Base-by-base conservation (phyloP, 2,888 invertebrate genomes). In the Hypsopygia costalis region DNA sequence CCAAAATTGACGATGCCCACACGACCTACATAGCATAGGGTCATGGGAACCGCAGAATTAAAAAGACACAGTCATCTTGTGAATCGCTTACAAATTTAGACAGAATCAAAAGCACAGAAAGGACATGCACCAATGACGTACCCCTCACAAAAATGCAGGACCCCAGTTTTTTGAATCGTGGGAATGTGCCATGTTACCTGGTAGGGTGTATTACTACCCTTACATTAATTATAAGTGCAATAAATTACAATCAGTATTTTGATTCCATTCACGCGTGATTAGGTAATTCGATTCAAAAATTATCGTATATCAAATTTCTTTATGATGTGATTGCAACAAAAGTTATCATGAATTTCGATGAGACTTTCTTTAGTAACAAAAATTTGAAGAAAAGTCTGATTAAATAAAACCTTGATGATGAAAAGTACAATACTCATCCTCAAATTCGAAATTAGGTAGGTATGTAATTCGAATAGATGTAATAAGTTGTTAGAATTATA, bases 181-280 rank as follows among this genome's bases (percentile, higher is more conserved):
- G 86, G 86, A 87, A 86, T 62, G 43, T 37, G 40, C 40, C 33
- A 39, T 49, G 41, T 75, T 81, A 81, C 82, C 81, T 82, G 16
- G 80, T 69, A 55, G 60, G 46, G 66, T 62, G 70, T 65, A 60
- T 55, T 47, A 47, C 53, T 58, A 73, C 79, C 80, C 73, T 75
- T 61, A 70, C 49, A 55, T 71, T 82, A 77, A 81, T 81, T 81
- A 75, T 71, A 67, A 74, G 68, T 69, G 76, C 79, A 73, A 86
- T 85, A 86, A 82, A 81, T 86, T 77, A 77, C 69, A 83, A 82
- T 82, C 77, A 76, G 72, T 76, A 76, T 81, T 80, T 79, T 76
- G 75, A 79, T 79, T 65, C 58, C 53, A 61, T 75, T 72, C 69
- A 72, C 61, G 74, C 68, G 47, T 68, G 73, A 79, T 81, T 76